phyloP scores from a whole-genome alignment of 2,113 vertebrate genomes.

The Cololabis saira region DNA sequence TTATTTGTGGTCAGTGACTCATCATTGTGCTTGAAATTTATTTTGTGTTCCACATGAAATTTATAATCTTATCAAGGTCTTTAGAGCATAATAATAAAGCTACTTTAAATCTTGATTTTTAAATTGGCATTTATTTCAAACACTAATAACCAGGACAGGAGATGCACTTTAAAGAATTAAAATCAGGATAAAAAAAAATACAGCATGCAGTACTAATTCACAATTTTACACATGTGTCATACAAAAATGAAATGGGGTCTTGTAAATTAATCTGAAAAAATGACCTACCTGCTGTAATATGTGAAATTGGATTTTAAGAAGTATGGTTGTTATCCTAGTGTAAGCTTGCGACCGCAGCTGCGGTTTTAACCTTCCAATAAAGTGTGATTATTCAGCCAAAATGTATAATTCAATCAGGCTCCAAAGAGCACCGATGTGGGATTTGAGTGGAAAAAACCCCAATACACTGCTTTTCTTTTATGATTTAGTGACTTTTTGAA shows the following conservation, averaged over 20 bases:
- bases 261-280: neutral
- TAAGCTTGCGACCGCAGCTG: neutral
- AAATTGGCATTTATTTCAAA: too few relatives aligned
- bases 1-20: constrained; percentile 68
- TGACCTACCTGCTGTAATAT: neutral
- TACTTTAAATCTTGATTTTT: neutral
- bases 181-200: neutral
- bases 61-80: constrained; percentile 22
- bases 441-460: neutral
- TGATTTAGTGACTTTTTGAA: constrained; percentile 47
- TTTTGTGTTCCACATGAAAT: neutral
- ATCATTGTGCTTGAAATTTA: constrained; percentile 22
- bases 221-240: neutral
- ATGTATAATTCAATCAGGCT: neutral
- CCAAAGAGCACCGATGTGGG: neutral
- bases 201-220: neutral
- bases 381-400: neutral
- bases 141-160: too few relatives aligned
- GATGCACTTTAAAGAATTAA: neutral
- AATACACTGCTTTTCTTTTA: neutral
- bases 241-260: neutral
- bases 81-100: neutral
- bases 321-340: neutral
- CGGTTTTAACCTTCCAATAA: neutral
- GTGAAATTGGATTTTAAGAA: neutral